A percentile compares a stretch with the other conserved stretches of the same genome.
Evolutionary conservation across 1,140 invertebrate species (phyloP).

Genomic region (Euglossa dilemma): DNA sequence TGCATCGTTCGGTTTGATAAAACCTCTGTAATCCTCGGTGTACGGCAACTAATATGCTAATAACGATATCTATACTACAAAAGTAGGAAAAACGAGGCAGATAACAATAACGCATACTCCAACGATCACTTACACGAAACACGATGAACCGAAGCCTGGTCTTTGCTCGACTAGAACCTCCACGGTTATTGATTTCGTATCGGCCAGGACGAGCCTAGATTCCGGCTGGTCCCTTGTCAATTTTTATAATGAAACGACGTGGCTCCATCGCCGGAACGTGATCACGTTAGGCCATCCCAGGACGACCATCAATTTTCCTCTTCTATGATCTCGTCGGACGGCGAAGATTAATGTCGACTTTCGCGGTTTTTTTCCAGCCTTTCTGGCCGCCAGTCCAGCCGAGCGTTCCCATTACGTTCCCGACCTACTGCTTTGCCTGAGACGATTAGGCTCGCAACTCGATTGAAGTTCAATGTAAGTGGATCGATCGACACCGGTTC

Average conservation of each 20-base stretch:
- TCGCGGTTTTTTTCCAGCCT: slow-evolving; percentile 40
- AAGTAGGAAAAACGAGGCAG: too few relatives aligned
- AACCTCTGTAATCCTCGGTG: not conserved
- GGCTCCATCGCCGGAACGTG: slow-evolving; percentile 30
- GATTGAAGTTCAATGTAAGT: slow-evolving; percentile 59
- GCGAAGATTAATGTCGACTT: slow-evolving; percentile 65
- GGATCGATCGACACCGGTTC: slow-evolving; percentile 25
- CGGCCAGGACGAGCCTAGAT: slow-evolving; percentile 24
- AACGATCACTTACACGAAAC: not conserved
- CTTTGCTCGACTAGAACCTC: not conserved
- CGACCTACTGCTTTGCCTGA: not conserved
- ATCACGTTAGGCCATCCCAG: slow-evolving; percentile 37
- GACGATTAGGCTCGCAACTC: slow-evolving; percentile 37
- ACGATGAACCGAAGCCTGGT: not conserved
- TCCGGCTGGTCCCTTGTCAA: slow-evolving; percentile 48
- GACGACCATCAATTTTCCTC: slow-evolving; percentile 63
- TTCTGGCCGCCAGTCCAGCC: slow-evolving; percentile 11
- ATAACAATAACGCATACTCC: too few relatives aligned
- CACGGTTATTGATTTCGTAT: slow-evolving; percentile 59
- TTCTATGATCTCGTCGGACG: slow-evolving; percentile 54
- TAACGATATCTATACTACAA: not conserved
- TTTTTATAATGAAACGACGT: slow-evolving; percentile 69
- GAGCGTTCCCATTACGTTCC: slow-evolving; percentile 36
- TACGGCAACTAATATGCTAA: not conserved
- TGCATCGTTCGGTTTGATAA: not conserved